Evolutionary conservation across 1,140 invertebrate species (phyloP).

Genomic region (Aphis gossypii): DNA sequence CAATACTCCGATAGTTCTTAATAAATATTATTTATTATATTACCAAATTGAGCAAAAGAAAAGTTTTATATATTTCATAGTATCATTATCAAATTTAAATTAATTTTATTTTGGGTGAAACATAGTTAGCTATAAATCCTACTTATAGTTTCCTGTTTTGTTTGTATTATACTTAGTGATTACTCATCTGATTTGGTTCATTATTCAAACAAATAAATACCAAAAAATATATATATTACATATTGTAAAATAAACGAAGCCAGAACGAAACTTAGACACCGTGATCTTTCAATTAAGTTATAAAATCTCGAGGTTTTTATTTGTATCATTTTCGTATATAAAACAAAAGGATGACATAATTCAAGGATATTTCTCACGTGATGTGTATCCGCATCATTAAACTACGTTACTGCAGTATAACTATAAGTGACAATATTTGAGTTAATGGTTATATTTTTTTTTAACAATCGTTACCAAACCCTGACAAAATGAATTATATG

Average conservation of each 20-base stretch:
- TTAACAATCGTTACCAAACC: background rate
- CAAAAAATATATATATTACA: background rate
- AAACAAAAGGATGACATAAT: conserved; percentile 20
- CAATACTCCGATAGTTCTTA: background rate
- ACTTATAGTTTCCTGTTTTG: background rate
- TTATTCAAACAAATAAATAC: background rate
- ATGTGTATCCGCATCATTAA: conserved; percentile 27
- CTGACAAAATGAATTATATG: conserved; percentile 22
- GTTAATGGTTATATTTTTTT: conserved; percentile 13
- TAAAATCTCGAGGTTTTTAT: conserved; percentile 25
- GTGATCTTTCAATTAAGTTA: conserved; percentile 8
- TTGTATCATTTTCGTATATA: background rate
- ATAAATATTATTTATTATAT: background rate
- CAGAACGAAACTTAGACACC: background rate
- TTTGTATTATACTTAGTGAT: background rate
- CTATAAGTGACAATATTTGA: conserved; percentile 34
- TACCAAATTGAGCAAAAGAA: background rate
- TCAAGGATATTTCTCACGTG: conserved; percentile 35
- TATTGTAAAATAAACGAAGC: background rate
- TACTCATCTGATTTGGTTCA: background rate
- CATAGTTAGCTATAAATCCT: background rate
- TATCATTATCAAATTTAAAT: background rate
- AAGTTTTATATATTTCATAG: background rate
- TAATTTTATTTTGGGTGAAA: background rate
- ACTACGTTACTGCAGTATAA: background rate